These are phyloP conservation scores for Eulemur rufifrons DNA, from an alignment of 2,113 vertebrate genomes.

Conservation along the genomic window DNA sequence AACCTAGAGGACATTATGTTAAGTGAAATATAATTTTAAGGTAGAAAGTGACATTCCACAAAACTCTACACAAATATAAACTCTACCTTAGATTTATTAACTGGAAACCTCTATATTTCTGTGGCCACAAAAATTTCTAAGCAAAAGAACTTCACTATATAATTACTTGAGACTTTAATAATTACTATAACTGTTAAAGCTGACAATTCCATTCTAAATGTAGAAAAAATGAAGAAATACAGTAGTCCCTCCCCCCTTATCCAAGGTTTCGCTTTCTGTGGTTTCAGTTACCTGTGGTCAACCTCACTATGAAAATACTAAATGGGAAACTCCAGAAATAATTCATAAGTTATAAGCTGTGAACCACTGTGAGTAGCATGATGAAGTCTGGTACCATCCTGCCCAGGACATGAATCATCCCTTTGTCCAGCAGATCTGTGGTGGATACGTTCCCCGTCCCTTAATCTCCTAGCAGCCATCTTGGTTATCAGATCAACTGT, in stretches of 20 bases:
- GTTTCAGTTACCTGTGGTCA: background rate
- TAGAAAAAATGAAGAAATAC: background rate
- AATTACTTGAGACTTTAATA: background rate
- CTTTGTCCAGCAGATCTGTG: background rate
- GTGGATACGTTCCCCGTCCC: background rate
- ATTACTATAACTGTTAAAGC: background rate
- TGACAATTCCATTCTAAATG: background rate
- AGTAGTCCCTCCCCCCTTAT: background rate
- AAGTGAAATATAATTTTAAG: background rate
- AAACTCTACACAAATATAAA: slow-evolving; percentile 30
- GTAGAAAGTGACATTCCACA: background rate
- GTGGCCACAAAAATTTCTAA: background rate
- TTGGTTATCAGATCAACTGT: background rate
- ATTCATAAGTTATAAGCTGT: background rate
- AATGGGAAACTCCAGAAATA: background rate
- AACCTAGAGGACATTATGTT: background rate
- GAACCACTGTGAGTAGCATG: background rate
- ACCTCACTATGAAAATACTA: background rate
- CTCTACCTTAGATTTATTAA: background rate
- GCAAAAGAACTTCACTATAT: background rate
- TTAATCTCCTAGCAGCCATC: background rate
- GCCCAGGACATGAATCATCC: background rate
- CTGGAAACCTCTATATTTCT: background rate
- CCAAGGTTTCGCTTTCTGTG: background rate
- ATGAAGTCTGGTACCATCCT: background rate